These are phyloP conservation scores for Florisuga fusca DNA, from an alignment of 2,797 vertebrate genomes.

Conservation along the genomic window DNA sequence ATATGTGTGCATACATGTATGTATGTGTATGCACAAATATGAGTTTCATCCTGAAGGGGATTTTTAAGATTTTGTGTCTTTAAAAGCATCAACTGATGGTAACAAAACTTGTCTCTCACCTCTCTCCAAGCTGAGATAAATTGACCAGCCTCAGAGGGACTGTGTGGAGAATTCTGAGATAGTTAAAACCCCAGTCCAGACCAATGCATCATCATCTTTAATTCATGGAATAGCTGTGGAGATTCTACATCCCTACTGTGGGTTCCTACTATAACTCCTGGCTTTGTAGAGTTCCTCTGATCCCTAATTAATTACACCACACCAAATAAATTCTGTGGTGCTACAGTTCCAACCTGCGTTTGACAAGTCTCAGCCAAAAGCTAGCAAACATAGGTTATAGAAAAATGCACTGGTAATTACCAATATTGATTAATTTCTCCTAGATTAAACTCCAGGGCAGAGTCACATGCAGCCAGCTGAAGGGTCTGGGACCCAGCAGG, in stretches of 20 bases:
- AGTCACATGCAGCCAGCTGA: accelerated
- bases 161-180: accelerated
- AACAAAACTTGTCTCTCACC: not conserved
- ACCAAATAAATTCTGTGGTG: no score
- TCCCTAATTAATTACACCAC: not conserved
- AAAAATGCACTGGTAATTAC: not conserved
- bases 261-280: accelerated
- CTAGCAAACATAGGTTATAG: not conserved
- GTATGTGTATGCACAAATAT: not conserved
- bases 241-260: accelerated
- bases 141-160: not conserved
- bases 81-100: not conserved
- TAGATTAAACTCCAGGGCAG: not conserved
- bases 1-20: not conserved
- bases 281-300: accelerated
- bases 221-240: not conserved
- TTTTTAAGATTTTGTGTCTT: not conserved
- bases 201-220: not conserved
- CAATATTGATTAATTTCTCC: not conserved
- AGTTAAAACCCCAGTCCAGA: not conserved
- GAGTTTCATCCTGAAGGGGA: not conserved
- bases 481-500: not conserved
- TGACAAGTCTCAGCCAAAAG: not conserved
- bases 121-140: not conserved
- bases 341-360: not conserved